Conservation (phyloP, 2,888 invertebrate species). For the Folsomia candida region DNA sequence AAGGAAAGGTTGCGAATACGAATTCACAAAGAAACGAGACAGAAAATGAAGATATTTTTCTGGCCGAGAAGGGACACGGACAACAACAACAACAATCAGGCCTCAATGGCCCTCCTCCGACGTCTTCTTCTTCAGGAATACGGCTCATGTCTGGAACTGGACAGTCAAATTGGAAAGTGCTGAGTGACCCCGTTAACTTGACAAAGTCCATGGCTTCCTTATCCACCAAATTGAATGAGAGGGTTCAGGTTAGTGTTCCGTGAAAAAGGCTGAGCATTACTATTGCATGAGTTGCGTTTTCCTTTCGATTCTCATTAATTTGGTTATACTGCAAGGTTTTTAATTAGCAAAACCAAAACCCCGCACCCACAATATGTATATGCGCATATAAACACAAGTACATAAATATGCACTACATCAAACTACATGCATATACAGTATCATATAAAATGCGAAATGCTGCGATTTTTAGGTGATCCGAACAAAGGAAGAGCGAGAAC, state of each 20-base stretch:
- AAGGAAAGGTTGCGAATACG: neutral
- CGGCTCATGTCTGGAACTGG: neutral
- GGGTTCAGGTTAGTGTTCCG: neutral
- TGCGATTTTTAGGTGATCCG: constrained; percentile 69
- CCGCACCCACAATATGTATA: too few species aligned
- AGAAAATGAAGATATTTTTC: neutral
- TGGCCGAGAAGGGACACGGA: neutral
- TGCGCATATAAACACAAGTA: too few species aligned
- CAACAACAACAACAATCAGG: neutral
- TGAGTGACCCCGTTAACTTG: neutral
- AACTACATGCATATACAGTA: too few species aligned
- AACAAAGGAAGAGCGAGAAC: constrained; percentile 72
- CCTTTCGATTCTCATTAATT: too few species aligned
- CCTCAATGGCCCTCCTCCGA: neutral
- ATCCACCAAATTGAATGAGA: neutral
- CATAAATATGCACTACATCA: too few species aligned
- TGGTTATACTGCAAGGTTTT: too few species aligned
- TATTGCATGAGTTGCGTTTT: too few species aligned
- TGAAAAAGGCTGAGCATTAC: neutral
- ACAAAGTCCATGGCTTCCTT: neutral
- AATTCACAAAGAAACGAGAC: neutral
- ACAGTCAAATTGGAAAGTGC: neutral
- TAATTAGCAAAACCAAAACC: too few species aligned
- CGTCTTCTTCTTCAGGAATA: neutral
- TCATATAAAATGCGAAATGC: too few species aligned